Evolutionary conservation across 1,140 invertebrate genomes (phyloP), one percentile per base, ranked within the genome.

Genomic region (Caenorhabditis inopinata): DNA sequence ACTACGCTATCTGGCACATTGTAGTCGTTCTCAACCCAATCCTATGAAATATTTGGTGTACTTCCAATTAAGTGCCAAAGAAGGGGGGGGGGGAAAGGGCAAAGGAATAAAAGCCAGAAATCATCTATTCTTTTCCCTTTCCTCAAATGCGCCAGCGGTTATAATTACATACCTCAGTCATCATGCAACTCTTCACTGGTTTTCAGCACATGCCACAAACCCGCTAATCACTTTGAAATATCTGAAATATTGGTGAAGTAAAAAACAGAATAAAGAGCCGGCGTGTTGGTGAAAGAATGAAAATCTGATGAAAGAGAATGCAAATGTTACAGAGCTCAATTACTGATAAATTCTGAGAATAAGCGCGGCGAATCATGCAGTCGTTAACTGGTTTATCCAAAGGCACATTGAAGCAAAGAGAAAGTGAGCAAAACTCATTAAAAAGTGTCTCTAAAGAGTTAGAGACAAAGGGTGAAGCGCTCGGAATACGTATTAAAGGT

Each of bases 151-250:
- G 29, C 58, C 58, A 38, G 23, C 32, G 29, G 29, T 32, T 68
- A 68, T 68, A 68, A 68, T 68, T 68, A 68, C 58, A 42, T 68
- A 68, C 58, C 58, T 68, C 58, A 18, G 58, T 38, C 58, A 68
- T 68, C 58, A 29, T 68, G 38, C 58, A 2, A 7, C 38, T 29
- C 58, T 68, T 18, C 11, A 38, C 58, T 68, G 32, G 16, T 68
- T 18, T 68, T 68, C 58, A 68, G 58, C 32, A 27, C 58, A 68
- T 68, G 58, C 58, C 58, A 68, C 32, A 38, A 68, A 68, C 58
- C 58, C 58, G 58, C 58, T 38, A 68, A 68, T 68, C 58, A 68
- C 58, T 68, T 32, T 68, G 58, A 68, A 68, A 68, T 68, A 38
- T 38, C 38, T 9, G 58, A 68, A 3, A n/a, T 7, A 32, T 42